Evolutionary conservation across 2,888 invertebrate species (phyloP).

Genomic region (Andrena hattorfiana): DNA sequence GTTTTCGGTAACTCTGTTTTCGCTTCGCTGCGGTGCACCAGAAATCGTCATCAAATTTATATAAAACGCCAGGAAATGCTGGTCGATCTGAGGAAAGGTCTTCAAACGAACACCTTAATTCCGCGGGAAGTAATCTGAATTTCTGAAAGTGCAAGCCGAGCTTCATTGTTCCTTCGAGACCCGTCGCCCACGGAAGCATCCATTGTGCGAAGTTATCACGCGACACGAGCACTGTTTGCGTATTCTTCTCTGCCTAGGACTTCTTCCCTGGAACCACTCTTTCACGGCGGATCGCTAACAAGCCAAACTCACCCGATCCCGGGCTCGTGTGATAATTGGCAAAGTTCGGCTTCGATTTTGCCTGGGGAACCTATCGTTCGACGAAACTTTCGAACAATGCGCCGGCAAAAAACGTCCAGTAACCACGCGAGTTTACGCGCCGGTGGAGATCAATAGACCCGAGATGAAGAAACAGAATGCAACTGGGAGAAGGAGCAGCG

Average conservation of each 20-base stretch:
- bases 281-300: conserved; percentile 15
- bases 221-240: conserved; percentile 9
- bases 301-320: conserved; percentile 12
- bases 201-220: conserved; percentile 21
- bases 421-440: conserved; percentile 16
- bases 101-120: no score
- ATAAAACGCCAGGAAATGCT: no score
- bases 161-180: neutral
- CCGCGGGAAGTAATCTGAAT: neutral
- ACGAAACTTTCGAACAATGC: conserved; percentile 24
- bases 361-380: conserved; percentile 5
- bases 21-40: no score
- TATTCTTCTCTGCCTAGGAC: neutral
- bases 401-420: conserved; percentile 15
- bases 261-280: conserved; percentile 1
- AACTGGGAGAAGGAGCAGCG: neutral
- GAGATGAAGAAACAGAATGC: neutral
- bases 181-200: neutral
- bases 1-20: no score
- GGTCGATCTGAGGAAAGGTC: no score
- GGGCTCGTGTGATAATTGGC: conserved; percentile 35
- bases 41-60: no score
- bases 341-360: conserved; percentile 30
- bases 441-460: conserved; percentile 13
- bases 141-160: neutral